phyloP scores from a whole-genome alignment of 2,888 invertebrate species.

The Folsomia candida region DNA sequence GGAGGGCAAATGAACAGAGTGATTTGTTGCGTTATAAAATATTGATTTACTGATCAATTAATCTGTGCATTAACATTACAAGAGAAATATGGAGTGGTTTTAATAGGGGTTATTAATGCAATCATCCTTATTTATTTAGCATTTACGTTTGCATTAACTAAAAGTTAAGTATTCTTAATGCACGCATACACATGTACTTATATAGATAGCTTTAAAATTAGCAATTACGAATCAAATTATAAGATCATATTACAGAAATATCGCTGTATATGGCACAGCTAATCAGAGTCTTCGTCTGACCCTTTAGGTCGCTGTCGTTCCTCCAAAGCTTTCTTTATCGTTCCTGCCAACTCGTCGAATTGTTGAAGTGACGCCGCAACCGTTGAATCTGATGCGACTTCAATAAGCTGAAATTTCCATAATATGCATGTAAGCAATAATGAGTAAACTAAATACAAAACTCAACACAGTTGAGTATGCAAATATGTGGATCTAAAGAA shows the following conservation, averaged over 20 bases:
- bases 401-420: slow-evolving; percentile 62
- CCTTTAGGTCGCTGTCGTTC: slow-evolving; percentile 31
- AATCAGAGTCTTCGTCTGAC: slow-evolving; percentile 41
- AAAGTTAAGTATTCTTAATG: too few relatives aligned
- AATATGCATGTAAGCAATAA: slow-evolving; percentile 1
- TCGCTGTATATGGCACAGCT: slow-evolving; percentile 11
- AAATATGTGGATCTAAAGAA: slow-evolving; percentile 2
- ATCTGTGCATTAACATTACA: too few relatives aligned
- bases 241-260: neutral
- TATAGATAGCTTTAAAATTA: neutral
- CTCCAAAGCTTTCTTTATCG: slow-evolving; percentile 36
- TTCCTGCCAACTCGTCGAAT: slow-evolving; percentile 24
- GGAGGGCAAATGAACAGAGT: too few relatives aligned
- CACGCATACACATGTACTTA: neutral
- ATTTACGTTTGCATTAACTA: too few relatives aligned
- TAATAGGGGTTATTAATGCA: too few relatives aligned
- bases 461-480: neutral
- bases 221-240: neutral
- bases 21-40: too few relatives aligned
- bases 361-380: slow-evolving; percentile 36
- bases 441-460: slow-evolving; percentile 5
- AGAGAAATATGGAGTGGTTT: too few relatives aligned
- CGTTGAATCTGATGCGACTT: slow-evolving; percentile 62
- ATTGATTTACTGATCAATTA: too few relatives aligned
- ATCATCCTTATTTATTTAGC: neutral